Evolutionary conservation across 1,140 invertebrate species (phyloP), one percentile per base, ranked within the genome.

Genomic region (Drosophila biarmipes): DNA sequence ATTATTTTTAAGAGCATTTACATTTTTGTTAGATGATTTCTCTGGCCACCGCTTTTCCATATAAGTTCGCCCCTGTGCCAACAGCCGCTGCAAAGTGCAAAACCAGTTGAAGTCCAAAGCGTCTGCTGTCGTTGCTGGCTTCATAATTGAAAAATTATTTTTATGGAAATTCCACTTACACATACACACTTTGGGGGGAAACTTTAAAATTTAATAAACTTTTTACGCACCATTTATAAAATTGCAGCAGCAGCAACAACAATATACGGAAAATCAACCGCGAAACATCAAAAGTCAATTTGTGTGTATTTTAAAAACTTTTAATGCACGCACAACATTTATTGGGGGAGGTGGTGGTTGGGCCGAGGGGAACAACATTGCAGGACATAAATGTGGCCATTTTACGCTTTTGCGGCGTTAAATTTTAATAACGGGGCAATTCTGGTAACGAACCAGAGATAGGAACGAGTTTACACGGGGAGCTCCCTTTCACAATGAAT

Each of bases 201-300:
- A 78, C 74, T 78, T 86, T 81, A 72, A 86, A 87, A 86, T 86
- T 86, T 86, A 87, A 86, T 86, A 87, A 86, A 86, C 82, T 86
- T 86, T 86, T 86, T 87, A 86, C 82, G 82, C 78, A 76, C 74
- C 82, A 87, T 86, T 86, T 76, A 66, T 48, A 73, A 81, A 63
- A 79, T 63, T 40, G 58, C 62, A 68, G 31, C 24, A 19, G 10
- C 40, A 21, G 35, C 66, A 68, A 34, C 62, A 38, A 69, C 55
- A 69, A 46, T 69, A 46, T 69, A 38, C 49, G 35, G 63, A 69
- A 87, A 86, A 87, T 78, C 81, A 86, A 86, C 82, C 82, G 78
- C 82, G 66, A 82, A 86, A 87, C 82, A 86, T 86, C 82, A 87
- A 86, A 86, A 86, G 82, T 86, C 82, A 86, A 86, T 86, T 86